Evolutionary conservation across 2,888 invertebrate species (phyloP), one percentile per base, ranked within the genome.

Genomic region (Agrilus mali): DNA sequence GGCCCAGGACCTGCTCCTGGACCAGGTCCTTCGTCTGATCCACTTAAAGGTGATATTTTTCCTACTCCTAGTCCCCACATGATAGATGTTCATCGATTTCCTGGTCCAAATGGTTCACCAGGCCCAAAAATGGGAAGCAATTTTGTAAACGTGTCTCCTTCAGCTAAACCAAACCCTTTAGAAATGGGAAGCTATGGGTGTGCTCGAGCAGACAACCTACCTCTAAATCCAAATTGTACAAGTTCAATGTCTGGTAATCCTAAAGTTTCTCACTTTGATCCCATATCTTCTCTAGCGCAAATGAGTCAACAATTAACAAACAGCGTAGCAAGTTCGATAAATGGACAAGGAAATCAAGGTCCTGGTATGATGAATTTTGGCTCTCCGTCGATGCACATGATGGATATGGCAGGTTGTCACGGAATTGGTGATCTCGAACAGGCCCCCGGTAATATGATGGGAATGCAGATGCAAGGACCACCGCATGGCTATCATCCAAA

Each of bases 281-380:
- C 93, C 1, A 93, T 93, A 56, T 87, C 90, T 41, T 93, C 92
- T 7, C 73, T 93, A 58, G 90, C 92, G 43, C 92, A 93, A 67
- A 93, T 93, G 93, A 89, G 89, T 49, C 92, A 93, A 60, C 89
- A 90, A 61, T 68, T 93, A 50, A 88, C 90, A 12, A 87, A 82
- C 58, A 82, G 84, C 62, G 76, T 75, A 41, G 71, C 77, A 13
- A 75, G 74, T 55, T 74, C 78, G 13, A 65, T 74, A 44, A 70
- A 75, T 41, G 75, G 74, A 3, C 75, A 74, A 49, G 71, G 72
- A 34, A 61, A 60, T 45, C 66, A 61, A 53, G 48, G 70, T 55
- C 65, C 68, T 17, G 68, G 69, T 16, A 74, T 76, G 72, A 71
- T 75, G 68, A 70, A 70, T 35, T 75, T 75, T 50, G 72, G 71